These are phyloP conservation scores for Dendrolimus punctatus DNA, from an alignment of 1,140 invertebrate species.

Conservation along the genomic window DNA sequence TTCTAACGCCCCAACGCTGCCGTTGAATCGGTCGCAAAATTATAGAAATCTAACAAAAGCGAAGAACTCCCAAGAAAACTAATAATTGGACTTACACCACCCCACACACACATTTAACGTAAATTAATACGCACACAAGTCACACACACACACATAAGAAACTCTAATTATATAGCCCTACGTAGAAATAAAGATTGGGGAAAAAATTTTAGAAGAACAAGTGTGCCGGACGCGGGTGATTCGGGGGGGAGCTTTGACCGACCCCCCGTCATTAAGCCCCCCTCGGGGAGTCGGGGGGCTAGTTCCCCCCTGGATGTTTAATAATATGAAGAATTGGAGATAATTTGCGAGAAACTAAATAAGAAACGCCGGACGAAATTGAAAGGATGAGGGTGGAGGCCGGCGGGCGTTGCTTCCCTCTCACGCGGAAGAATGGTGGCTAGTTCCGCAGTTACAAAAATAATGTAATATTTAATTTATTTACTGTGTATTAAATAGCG, in stretches of 20 bases:
- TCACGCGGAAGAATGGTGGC: constrained; percentile 8
- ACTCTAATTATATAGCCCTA: constrained; percentile 68
- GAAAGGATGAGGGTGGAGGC: constrained; percentile 46
- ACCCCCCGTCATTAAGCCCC: constrained; percentile 59
- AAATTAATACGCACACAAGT: too few species aligned
- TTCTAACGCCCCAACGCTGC: too few species aligned
- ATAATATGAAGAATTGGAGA: constrained; percentile 72
- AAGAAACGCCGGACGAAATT: constrained; percentile 69
- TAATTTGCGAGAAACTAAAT: constrained; percentile 72
- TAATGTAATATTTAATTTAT: too few species aligned
- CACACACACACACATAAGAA: constrained; percentile 25
- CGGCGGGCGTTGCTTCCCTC: constrained; percentile 17
- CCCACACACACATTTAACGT: constrained; percentile 17
- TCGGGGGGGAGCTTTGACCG: constrained; percentile 48
- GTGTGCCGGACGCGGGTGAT: constrained; percentile 43
- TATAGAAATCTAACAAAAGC: constrained; percentile 70
- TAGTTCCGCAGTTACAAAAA: too few species aligned
- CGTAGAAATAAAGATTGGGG: constrained; percentile 69
- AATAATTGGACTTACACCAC: constrained; percentile 59
- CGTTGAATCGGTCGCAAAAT: constrained; percentile 42
- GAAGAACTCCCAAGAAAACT: constrained; percentile 63
- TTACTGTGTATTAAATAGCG: too few species aligned
- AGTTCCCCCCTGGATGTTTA: constrained; percentile 65
- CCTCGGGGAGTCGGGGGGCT: constrained; percentile 29
- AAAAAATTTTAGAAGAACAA: constrained; percentile 70